Evolutionary conservation across 1,140 invertebrate species (phyloP).

Genomic region (Drosophila nikananu): DNA sequence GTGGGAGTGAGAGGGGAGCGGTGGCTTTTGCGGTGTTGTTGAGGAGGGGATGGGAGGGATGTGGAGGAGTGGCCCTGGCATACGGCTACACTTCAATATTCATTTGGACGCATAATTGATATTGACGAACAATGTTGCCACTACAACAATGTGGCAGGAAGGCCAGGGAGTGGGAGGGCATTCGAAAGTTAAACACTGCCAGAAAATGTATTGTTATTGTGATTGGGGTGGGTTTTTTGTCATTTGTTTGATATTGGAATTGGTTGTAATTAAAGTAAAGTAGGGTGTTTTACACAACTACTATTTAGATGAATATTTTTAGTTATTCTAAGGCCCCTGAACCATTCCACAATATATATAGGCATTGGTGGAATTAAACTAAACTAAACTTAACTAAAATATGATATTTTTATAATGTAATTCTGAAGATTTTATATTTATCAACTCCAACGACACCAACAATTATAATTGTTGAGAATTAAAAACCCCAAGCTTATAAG

Average conservation of each 20-base stretch:
- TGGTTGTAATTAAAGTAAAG: neutral
- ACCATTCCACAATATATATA: no score
- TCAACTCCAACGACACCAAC: no score
- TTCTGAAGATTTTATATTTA: no score
- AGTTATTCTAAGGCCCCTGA: neutral
- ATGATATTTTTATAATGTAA: no score
- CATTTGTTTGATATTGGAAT: constrained; percentile 2
- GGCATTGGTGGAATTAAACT: no score
- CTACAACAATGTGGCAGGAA: constrained; percentile 35
- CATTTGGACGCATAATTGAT: constrained; percentile 83
- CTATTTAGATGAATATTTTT: neutral
- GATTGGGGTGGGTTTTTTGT: neutral
- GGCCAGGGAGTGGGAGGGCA: constrained; percentile 9
- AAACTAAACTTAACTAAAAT: no score
- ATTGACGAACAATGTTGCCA: constrained; percentile 80
- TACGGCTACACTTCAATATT: constrained; percentile 82
- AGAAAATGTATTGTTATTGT: constrained; percentile 18
- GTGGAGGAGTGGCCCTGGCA: constrained; percentile 42
- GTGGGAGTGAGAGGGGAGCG: constrained; percentile 33
- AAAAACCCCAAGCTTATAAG: no score
- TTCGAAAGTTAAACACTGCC: constrained; percentile 45
- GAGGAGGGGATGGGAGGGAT: neutral
- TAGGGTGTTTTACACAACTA: neutral
- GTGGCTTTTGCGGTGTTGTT: constrained; percentile 74
- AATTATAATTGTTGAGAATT: no score